phyloP scores from a whole-genome alignment of 1,140 invertebrate species.

The Diabrotica virgifera region DNA sequence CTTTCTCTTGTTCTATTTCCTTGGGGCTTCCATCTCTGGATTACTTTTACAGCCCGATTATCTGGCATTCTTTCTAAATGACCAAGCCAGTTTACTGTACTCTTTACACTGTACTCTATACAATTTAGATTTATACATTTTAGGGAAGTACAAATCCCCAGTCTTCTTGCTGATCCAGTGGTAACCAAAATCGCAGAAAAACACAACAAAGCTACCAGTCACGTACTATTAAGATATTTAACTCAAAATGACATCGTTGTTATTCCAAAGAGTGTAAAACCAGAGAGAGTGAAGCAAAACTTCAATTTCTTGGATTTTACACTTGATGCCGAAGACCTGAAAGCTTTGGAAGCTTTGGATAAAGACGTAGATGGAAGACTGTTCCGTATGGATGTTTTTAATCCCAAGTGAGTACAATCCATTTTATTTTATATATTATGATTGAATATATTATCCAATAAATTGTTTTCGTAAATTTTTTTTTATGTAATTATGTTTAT shows the following conservation, averaged over 20 bases:
- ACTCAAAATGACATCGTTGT: slow-evolving; percentile 69
- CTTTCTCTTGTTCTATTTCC: too few species aligned
- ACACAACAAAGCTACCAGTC: slow-evolving; percentile 71
- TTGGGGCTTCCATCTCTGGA: too few species aligned
- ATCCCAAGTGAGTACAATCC: background rate
- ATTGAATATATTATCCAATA: background rate
- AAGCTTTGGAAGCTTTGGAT: slow-evolving; percentile 56
- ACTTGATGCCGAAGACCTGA: slow-evolving; percentile 55
- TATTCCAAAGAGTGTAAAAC: slow-evolving; percentile 82
- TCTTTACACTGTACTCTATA: too few species aligned
- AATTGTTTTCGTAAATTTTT: background rate
- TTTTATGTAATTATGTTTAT: too few species aligned
- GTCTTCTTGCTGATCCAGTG: slow-evolving; percentile 64
- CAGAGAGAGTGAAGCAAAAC: slow-evolving; percentile 65
- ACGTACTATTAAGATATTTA: slow-evolving; percentile 74
- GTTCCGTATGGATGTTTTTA: background rate
- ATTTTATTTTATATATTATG: background rate
- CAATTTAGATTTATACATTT: background rate
- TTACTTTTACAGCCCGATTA: too few species aligned
- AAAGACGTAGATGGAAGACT: slow-evolving; percentile 50
- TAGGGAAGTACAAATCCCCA: slow-evolving; percentile 54
- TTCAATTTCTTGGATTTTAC: slow-evolving; percentile 63
- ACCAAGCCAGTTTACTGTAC: too few species aligned
- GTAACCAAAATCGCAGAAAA: slow-evolving; percentile 65
- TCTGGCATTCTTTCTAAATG: too few species aligned